A percentile compares a stretch with the other conserved stretches of the same genome.
Evolutionary conservation across 1,140 invertebrate species (phyloP).

Genomic region (Cydia fagiglandana): DNA sequence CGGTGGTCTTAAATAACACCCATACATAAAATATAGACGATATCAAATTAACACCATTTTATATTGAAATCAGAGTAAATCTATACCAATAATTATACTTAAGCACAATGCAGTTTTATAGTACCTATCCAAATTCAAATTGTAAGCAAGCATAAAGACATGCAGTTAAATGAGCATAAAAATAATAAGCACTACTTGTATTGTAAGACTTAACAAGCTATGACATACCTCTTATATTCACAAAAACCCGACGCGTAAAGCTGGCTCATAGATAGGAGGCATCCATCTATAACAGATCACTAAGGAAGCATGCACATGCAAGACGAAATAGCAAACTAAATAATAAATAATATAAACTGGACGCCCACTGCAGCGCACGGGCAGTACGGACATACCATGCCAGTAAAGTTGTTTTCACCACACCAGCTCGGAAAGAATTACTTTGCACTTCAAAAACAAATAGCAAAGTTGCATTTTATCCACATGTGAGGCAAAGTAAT

Average conservation of each 20-base stretch:
- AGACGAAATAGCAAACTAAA: not conserved
- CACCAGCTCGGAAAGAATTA: too few species aligned
- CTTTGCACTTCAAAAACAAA: too few species aligned
- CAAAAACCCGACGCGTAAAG: not conserved
- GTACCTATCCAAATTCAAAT: not conserved
- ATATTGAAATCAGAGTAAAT: not conserved
- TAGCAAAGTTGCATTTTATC: too few species aligned
- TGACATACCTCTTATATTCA: not conserved
- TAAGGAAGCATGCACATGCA: slow-evolving; percentile 1
- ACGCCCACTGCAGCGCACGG: too few species aligned
- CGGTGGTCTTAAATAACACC: too few species aligned
- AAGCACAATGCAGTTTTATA: not conserved
- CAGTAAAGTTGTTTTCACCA: not conserved
- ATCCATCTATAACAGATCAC: slow-evolving; percentile 50
- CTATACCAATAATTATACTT: not conserved
- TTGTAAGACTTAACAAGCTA: not conserved
- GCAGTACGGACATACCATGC: too few species aligned
- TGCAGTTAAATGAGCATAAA: not conserved
- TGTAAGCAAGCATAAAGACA: not conserved
- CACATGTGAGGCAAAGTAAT: too few species aligned
- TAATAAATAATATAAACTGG: too few species aligned
- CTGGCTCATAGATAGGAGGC: slow-evolving; percentile 37
- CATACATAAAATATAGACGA: too few species aligned
- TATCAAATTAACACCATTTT: not conserved
- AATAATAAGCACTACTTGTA: not conserved